Base-by-base conservation (phyloP, 2,888 invertebrate species). In the Athrips mouffetella region DNA sequence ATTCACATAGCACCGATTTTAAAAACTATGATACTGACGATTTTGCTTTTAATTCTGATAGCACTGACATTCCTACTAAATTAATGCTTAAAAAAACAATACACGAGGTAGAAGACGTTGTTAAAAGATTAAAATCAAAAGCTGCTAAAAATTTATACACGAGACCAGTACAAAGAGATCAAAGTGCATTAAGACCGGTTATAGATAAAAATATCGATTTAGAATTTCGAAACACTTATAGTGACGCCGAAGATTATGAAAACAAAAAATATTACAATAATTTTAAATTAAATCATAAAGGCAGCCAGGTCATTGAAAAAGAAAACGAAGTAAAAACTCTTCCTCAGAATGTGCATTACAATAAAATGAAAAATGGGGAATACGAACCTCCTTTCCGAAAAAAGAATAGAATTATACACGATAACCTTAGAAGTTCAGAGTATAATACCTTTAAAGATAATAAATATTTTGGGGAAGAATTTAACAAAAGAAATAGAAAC, bases 61-160 rank as follows among this genome's bases (percentile, higher is more conserved):
- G 16, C n/a, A 13, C 8, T 1, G 18, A 65, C 33, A 35, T 60
- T 10, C 51, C 51, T n/a, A 30, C 15, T 7, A 25, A 45, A 25
- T 40, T 4, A 15, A 7, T 16, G 1, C 13, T 27, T 10, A 33
- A 45, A 13, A 27, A 42, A 16, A 27, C 27, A 13, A 41, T 45
- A 6, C 41, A 18, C 7, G 41, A 45, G 15, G 20, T 48, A 2
- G 48, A 51, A 37, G 45, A 45, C 15, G 37, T 39, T 16, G 21
- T 44, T n/a, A 23, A 25, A 7, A 27, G 44, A 23, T 13, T 46
- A n/a, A 47, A 45, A 44, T 48, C 51, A 8, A 21, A 46, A 27
- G 13, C 2, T 23, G 5, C 23, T 41, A 18, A 18, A 20, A 33
- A 23, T 29, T 18, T 42, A 11, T 42, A 42, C 29, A n/a, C 20